Percentiles rank a stretch among this genome's conserved stretches.
These are phyloP conservation scores for Oceanodroma tethys DNA, from an alignment of 2,113 vertebrate genomes.

Conservation along the genomic window DNA sequence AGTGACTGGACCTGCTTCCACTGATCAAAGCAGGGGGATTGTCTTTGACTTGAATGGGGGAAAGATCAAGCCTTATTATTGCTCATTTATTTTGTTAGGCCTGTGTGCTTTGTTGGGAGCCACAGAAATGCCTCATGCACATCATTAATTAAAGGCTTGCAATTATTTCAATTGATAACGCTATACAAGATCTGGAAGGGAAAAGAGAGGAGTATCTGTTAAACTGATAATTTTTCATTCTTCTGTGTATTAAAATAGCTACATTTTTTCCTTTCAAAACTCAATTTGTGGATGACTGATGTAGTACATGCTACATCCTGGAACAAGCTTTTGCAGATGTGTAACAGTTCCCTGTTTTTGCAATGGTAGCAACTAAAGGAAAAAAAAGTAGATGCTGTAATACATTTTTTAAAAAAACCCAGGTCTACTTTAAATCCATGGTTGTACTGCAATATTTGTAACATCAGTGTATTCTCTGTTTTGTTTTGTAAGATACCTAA, in stretches of 20 bases:
- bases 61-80: background rate
- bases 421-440: background rate
- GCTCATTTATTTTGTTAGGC: background rate
- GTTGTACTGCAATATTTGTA: background rate
- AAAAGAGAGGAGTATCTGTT: background rate
- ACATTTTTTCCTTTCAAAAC: background rate
- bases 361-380: background rate
- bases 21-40: background rate
- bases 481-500: background rate
- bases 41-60: background rate
- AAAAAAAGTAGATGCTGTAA: background rate
- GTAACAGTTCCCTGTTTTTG: background rate
- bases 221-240: background rate
- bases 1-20: background rate
- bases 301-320: background rate
- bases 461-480: background rate
- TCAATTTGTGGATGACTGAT: background rate
- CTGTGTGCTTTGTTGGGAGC: background rate
- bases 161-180: background rate
- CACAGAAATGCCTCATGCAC: background rate
- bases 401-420: accelerated
- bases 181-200: background rate
- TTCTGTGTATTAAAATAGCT: background rate
- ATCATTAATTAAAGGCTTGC: background rate
- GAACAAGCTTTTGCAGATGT: background rate